Conservation (phyloP, 1,140 invertebrate species). For the Gryllus bimaculatus region DNA sequence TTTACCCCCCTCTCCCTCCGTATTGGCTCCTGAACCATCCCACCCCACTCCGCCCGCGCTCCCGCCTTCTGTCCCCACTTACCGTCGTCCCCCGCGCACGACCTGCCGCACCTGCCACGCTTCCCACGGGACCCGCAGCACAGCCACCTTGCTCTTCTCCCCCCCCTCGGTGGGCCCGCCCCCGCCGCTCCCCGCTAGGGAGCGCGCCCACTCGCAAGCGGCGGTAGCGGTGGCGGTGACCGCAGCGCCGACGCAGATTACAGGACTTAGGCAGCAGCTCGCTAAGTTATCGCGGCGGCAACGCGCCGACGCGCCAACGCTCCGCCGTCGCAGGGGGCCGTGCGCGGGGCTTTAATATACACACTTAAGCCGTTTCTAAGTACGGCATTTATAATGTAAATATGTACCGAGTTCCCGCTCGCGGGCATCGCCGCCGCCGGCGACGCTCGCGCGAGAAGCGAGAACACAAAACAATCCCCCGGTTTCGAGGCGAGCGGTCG, state of each 20-base stretch:
- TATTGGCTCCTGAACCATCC: no score
- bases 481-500: background rate
- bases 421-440: background rate
- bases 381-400: conserved; percentile 5
- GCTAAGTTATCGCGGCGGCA: background rate
- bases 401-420: background rate
- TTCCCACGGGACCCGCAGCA: no score
- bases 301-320: background rate
- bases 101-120: no score
- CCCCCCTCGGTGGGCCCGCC: no score
- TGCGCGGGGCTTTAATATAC: background rate
- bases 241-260: background rate
- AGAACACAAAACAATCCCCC: conserved; percentile 3
- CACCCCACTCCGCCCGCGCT: no score
- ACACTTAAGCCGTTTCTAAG: conserved; percentile 4
- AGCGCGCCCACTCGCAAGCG: no score
- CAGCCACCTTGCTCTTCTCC: no score
- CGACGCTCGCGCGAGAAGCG: background rate
- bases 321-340: background rate
- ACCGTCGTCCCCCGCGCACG: no score
- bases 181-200: no score
- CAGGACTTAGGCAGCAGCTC: background rate
- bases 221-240: background rate
- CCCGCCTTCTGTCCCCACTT: no score
- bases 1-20: no score